A percentile compares a stretch with the other conserved stretches of the same genome.
Conservation (phyloP, 1,140 invertebrate species). For the Panagrolaimus sp. region DNA sequence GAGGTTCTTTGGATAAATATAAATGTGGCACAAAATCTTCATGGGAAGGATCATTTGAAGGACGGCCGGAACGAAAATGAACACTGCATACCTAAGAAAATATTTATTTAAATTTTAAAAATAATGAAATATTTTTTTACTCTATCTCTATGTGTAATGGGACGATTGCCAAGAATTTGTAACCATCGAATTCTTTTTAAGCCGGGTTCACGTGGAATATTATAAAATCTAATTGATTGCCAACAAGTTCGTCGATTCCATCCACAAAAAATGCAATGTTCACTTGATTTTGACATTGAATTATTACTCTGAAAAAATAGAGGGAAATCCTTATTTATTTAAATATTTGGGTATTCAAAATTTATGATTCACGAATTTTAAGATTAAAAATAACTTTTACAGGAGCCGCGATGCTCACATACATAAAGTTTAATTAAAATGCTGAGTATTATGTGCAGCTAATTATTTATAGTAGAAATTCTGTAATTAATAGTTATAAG, state of each 20-base stretch:
- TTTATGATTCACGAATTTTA: too few species aligned
- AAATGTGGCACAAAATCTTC: slow-evolving; percentile 32
- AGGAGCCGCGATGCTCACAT: too few species aligned
- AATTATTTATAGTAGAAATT: too few species aligned
- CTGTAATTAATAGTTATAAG: too few species aligned
- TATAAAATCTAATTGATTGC: slow-evolving; percentile 27
- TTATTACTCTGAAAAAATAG: background rate
- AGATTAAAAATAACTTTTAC: too few species aligned
- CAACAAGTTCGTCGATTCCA: slow-evolving; percentile 24
- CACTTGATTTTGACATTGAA: background rate
- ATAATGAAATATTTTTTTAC: background rate
- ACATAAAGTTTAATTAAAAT: too few species aligned
- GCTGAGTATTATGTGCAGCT: too few species aligned
- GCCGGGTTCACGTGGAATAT: slow-evolving; percentile 27
- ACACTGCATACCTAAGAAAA: slow-evolving; percentile 22
- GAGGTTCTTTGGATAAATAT: slow-evolving; percentile 23
- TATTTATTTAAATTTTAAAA: too few species aligned
- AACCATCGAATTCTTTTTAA: slow-evolving; percentile 28
- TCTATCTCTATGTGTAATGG: slow-evolving; percentile 24
- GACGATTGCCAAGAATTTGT: slow-evolving; percentile 16
- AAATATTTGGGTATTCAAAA: too few species aligned
- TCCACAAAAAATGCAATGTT: slow-evolving; percentile 30
- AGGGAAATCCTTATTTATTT: too few species aligned
- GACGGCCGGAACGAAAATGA: slow-evolving; percentile 29
- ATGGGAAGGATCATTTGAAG: slow-evolving; percentile 25